Evolutionary conservation across 2,113 vertebrate species (phyloP).

Genomic region (Calyptomena viridis): DNA sequence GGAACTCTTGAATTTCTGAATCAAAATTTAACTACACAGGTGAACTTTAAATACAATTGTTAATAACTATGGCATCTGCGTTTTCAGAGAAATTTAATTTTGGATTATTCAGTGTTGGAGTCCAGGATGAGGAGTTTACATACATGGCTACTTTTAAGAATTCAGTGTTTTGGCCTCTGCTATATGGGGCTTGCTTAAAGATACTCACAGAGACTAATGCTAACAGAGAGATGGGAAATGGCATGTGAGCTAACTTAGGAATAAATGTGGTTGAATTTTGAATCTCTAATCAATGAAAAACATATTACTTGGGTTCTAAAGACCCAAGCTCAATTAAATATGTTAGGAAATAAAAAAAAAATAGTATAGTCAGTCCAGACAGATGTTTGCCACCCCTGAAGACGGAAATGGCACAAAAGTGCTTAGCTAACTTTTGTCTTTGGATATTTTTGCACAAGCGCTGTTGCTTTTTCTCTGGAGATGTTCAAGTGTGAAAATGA

Average conservation of each 20-base stretch:
- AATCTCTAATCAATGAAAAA: neutral
- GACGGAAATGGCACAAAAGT: neutral
- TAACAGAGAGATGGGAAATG: neutral
- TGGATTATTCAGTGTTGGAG: neutral
- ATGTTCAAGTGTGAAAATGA: neutral
- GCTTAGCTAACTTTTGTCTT: neutral
- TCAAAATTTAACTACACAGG: neutral
- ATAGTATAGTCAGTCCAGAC: neutral
- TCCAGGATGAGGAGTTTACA: too few species aligned
- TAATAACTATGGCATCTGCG: neutral
- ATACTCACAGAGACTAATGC: neutral
- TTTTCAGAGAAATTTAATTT: neutral
- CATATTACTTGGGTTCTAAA: neutral
- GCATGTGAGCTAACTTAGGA: neutral
- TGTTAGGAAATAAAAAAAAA: neutral
- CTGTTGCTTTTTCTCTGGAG: neutral
- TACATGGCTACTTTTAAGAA: too few species aligned
- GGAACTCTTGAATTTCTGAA: neutral
- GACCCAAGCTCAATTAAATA: neutral
- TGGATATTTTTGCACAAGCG: neutral
- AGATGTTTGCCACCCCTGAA: neutral
- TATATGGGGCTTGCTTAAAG: neutral
- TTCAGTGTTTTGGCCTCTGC: neutral
- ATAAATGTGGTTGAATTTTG: neutral
- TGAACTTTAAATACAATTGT: neutral